phyloP scores from a whole-genome alignment of 2,888 invertebrate genomes.

The Papilio gigon region DNA sequence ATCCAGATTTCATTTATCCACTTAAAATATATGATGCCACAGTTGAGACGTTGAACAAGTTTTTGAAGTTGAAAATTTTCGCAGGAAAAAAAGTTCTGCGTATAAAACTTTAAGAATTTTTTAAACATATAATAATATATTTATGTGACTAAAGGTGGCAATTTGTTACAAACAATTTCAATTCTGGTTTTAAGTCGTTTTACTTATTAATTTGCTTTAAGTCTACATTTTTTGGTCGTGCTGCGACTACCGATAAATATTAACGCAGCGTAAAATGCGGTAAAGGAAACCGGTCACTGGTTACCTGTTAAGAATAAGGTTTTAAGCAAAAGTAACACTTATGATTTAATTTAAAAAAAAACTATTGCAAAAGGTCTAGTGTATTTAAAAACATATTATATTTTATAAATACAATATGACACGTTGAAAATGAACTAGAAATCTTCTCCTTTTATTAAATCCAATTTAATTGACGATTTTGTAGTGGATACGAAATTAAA shows the following conservation, averaged over 20 bases:
- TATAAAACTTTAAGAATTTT: neutral
- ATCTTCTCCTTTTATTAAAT: too few relatives aligned
- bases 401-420: too few relatives aligned
- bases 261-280: conserved; percentile 27
- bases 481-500: too few relatives aligned
- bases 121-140: conserved; percentile 12
- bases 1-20: too few relatives aligned
- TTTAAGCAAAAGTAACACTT: neutral
- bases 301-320: conserved; percentile 8
- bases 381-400: too few relatives aligned
- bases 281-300: conserved; percentile 23
- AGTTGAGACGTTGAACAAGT: neutral
- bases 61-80: neutral
- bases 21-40: too few relatives aligned
- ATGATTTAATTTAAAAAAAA: too few relatives aligned
- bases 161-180: conserved; percentile 23
- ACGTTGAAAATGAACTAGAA: too few relatives aligned
- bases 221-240: conserved; percentile 24
- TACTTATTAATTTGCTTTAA: neutral
- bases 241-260: conserved; percentile 16
- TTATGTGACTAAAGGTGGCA: neutral
- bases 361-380: neutral
- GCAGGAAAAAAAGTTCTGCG: neutral
- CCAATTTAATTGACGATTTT: too few relatives aligned
- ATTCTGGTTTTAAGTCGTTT: conserved; percentile 1